Percentiles rank a stretch among this genome's conserved stretches.
These are phyloP conservation scores for Damaliscus lunatus DNA, from an alignment of 2,113 vertebrate genomes.

Conservation along the genomic window DNA sequence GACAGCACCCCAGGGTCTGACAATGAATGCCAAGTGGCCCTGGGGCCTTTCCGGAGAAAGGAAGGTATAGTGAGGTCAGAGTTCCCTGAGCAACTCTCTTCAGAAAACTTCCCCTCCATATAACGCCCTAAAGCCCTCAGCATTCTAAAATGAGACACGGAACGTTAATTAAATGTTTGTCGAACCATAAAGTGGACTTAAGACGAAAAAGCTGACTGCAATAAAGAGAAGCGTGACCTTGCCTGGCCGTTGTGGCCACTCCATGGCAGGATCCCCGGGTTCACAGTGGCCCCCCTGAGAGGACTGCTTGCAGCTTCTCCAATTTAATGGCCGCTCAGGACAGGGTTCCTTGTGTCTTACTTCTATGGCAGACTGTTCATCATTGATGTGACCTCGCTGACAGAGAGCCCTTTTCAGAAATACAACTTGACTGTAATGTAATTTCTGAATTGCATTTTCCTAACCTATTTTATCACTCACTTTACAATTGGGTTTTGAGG, in stretches of 20 bases:
- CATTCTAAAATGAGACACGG: background rate
- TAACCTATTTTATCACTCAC: background rate
- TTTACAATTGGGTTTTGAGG: background rate
- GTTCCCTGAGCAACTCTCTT: background rate
- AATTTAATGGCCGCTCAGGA: background rate
- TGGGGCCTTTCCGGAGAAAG: background rate
- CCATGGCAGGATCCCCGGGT: background rate
- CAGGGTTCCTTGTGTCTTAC: background rate
- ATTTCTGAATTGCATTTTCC: background rate
- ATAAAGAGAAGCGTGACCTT: background rate
- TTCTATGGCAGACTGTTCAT: background rate
- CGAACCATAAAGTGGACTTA: background rate
- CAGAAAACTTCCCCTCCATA: background rate
- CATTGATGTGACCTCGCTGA: fast-evolving
- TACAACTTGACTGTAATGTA: fast-evolving
- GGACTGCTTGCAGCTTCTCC: background rate
- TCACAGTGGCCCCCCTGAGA: fast-evolving
- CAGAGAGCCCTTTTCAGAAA: background rate
- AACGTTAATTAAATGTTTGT: background rate
- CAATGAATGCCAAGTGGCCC: fast-evolving
- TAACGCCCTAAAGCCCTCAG: background rate
- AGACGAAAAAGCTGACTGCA: background rate
- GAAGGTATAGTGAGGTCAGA: too few relatives aligned
- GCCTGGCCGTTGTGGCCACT: fast-evolving
- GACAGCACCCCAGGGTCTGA: background rate